A percentile compares a stretch with the other conserved stretches of the same genome.
Conservation (phyloP, 2,888 invertebrate species). For the Tetranychus truncatus region DNA sequence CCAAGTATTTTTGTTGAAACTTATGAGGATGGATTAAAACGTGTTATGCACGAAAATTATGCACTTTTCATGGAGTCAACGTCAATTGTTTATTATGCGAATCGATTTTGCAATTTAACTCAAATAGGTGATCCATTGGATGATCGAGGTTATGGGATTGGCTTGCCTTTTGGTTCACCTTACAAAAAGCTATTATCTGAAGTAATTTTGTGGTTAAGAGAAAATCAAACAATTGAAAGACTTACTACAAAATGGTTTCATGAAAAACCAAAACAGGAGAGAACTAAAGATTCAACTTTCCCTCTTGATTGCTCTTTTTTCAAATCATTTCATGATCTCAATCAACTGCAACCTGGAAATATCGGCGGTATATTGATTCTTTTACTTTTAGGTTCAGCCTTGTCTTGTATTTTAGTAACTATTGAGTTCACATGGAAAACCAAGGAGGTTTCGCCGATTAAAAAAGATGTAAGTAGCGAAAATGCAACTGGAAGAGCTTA, state of each 20-base stretch:
- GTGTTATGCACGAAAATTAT: conserved; percentile 37
- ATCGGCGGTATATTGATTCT: conserved; percentile 26
- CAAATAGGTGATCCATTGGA: conserved; percentile 22
- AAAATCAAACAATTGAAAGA: conserved; percentile 61
- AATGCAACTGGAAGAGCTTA: background rate
- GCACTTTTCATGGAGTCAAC: conserved; percentile 59
- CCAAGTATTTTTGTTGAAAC: conserved; percentile 26
- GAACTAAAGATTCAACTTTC: background rate
- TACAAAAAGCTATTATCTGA: conserved; percentile 81
- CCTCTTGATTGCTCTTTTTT: background rate
- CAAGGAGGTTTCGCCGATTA: background rate
- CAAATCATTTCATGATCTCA: background rate
- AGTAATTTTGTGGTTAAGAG: conserved; percentile 80
- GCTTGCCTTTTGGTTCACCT: conserved; percentile 52
- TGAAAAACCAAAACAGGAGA: conserved; percentile 4
- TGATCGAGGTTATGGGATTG: conserved; percentile 28
- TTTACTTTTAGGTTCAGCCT: conserved; percentile 25
- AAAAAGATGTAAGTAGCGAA: background rate
- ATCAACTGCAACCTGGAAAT: conserved; percentile 23
- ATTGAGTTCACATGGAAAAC: conserved; percentile 24
- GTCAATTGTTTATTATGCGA: conserved; percentile 82
- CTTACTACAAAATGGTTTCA: conserved; percentile 70
- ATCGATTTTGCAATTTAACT: conserved; percentile 69
- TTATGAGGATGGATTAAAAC: conserved; percentile 47
- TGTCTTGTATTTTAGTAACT: conserved; percentile 24